Base-by-base conservation (phyloP, 2,797 vertebrate species). In the Leuciscus waleckii region DNA sequence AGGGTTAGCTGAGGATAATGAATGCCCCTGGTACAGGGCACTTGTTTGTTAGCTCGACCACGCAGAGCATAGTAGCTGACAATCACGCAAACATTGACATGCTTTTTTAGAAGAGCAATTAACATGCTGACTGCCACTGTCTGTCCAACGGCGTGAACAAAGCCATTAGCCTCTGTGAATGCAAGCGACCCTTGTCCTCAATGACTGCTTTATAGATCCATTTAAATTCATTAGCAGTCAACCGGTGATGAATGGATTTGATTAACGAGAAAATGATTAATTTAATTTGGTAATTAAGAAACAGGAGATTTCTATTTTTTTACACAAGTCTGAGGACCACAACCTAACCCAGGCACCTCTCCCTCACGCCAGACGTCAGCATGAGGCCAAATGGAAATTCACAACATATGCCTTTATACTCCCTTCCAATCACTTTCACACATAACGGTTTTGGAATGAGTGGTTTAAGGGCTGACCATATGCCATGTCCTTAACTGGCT, bases 251-350 rank as follows among this genome's bases (percentile, higher is more conserved):
- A 90, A 92, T 91, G 88, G 84, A 81, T 88, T 90, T 91, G 90
- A 90, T 92, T 91, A 90, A 89, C 69, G 74, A 87, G 89, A 89
- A 90, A 91, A 90, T 89, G 82, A 90, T 90, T 88, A 89, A 89
- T 90, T 91, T 90, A 91, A 92, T 89, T 90, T 89, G 89, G 89
- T 90, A 90, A 91, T 91, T 90, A 92, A 88, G 88, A 89, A 89
- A 81, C 74, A 85, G 84, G 87, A 88, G 86, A 89, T 16, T 63
- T 63, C 46, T 49, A 5, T 49, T 49, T 65, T 58, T 65, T 90
- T 89, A 86, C 88, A 87, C 83, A 82, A 85, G 85, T 85, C 77
- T 70, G 71, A 67, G 37, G 84, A 88, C 84, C 86, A 70, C 82
- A 37, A 75, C 41, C 71, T 70, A 82, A 88, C 85, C 86, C 61